These are phyloP conservation scores for Neotoma lepida DNA, from an alignment of 2,113 vertebrate species.

Conservation along the genomic window DNA sequence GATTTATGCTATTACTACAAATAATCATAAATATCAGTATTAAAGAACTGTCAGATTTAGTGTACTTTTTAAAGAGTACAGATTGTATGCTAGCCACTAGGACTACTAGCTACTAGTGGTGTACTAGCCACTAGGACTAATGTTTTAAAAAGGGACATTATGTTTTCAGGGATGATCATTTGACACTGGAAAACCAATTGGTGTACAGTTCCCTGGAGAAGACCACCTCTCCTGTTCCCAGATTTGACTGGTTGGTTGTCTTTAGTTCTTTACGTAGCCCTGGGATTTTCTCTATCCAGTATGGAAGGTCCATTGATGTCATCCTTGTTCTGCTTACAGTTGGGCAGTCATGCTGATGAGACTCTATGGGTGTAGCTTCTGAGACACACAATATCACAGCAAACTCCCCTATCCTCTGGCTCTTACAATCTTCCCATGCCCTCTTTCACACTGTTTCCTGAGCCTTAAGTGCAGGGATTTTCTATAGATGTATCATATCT, in stretches of 20 bases:
- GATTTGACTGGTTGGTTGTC: neutral
- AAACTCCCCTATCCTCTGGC: neutral
- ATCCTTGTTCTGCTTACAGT: neutral
- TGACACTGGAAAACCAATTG: neutral
- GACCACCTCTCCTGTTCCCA: neutral
- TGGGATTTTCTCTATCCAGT: neutral
- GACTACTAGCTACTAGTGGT: neutral
- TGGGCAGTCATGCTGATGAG: neutral
- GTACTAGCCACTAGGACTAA: neutral
- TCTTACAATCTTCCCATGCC: neutral
- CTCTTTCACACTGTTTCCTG: neutral
- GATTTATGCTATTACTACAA: neutral
- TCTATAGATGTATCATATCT: neutral
- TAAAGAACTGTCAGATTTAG: neutral
- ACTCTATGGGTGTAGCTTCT: neutral
- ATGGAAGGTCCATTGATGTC: neutral
- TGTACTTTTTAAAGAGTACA: neutral
- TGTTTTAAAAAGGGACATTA: neutral
- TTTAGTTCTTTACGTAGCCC: neutral
- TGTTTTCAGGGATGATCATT: neutral
- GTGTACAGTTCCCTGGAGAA: neutral
- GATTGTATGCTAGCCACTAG: neutral
- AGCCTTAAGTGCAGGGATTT: neutral
- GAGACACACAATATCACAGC: neutral
- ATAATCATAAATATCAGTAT: neutral